Evolutionary conservation across 2,113 vertebrate genomes (phyloP).

Genomic region (Columba livia): DNA sequence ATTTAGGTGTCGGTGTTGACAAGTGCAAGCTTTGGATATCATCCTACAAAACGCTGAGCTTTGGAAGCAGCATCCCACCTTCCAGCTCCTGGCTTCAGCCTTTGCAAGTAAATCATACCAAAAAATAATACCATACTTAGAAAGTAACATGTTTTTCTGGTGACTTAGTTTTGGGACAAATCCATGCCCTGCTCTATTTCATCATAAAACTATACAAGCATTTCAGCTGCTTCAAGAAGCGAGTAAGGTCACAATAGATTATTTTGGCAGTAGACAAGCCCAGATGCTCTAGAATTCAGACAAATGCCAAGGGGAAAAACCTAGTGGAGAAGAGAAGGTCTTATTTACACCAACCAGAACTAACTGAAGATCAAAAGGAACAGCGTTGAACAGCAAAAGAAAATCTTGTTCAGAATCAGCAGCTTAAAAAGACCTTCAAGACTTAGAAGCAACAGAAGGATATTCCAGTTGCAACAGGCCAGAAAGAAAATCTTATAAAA

Average conservation of each 20-base stretch:
- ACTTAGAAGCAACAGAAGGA: not conserved
- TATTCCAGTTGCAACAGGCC: not conserved
- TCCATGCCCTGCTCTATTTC: not conserved
- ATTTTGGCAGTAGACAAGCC: not conserved
- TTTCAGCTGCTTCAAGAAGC: not conserved
- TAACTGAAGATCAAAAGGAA: not conserved
- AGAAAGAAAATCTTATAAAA: not conserved
- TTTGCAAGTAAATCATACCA: not conserved
- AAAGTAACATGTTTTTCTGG: not conserved
- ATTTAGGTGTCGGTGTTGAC: not conserved
- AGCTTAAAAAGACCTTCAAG: not conserved
- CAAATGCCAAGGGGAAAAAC: not conserved
- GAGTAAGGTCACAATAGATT: not conserved
- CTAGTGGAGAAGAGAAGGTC: not conserved
- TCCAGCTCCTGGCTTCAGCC: not conserved
- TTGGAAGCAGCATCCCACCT: not conserved
- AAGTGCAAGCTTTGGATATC: not conserved
- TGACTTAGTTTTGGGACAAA: not conserved
- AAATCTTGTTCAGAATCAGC: not conserved
- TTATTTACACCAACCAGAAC: not conserved
- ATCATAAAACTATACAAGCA: not conserved
- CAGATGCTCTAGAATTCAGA: not conserved
- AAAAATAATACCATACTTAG: not conserved
- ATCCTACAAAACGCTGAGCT: not conserved
- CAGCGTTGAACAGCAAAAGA: not conserved